Evolutionary conservation across 2,113 vertebrate genomes (phyloP), one percentile per base, ranked within the genome.

Genomic region (Sapayoa aenigma): DNA sequence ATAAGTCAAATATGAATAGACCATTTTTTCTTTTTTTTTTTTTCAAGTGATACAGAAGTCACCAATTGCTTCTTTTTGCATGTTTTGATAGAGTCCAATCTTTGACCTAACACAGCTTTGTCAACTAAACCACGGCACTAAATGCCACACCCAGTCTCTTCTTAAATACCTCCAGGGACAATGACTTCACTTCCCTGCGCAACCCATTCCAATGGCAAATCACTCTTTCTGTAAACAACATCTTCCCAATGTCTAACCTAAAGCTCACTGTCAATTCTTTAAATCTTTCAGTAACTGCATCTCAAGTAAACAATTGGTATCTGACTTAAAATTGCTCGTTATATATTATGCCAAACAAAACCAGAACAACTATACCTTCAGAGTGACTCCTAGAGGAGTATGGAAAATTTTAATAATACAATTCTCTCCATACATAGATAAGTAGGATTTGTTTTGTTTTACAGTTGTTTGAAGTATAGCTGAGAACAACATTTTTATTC

Each of bases 1-100:
- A n/a, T n/a, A n/a, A n/a, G n/a, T n/a, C 1, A 1, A 44, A 50
- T 18, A 35, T 11, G 15, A 1, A 3, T 31, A 41, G 13, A 3
- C 1, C 1, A 12, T 41, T 62, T 35, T 28, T 16, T 18, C 1
- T 12, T 44, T 44, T 6, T 44, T 44, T 44, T 47, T 63, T 52
- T 83, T 59, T n/a, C 1, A 22, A 25, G 27, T 28, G 3, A 11
- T 33, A 59, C 7, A 31, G 18, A 90, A 69, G 23, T 52, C 31
- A 78, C 3, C 17, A 5, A 5, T 74, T 63, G 17, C 5, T 88
- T 62, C 5, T 47, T 63, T 47, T 53, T 46, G 4, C 6, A 8
- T n/a, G n/a, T n/a, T n/a, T n/a, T n/a, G n/a, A 44, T 44, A 12
- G 42, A 44, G 42, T 44, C 42, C 42, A 44, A 14, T 15, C 16